Percentiles rank a stretch among this genome's conserved stretches.
These are phyloP conservation scores for Tridacna crocea DNA, from an alignment of 2,888 invertebrate genomes.

Conservation along the genomic window DNA sequence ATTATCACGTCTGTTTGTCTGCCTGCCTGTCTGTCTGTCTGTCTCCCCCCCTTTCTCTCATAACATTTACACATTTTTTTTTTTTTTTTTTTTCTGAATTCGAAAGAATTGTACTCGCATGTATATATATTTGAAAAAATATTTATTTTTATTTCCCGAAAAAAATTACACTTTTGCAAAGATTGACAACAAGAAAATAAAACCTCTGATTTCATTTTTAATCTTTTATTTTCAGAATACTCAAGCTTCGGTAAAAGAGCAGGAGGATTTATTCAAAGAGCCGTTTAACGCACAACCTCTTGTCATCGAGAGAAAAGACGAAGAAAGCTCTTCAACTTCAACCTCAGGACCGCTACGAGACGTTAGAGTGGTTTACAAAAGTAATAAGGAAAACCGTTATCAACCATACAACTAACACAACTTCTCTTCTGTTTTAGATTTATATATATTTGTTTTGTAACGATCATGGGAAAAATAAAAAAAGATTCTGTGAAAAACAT, in stretches of 20 bases:
- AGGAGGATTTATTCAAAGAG: not conserved
- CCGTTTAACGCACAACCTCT: not conserved
- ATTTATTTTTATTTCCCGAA: not conserved
- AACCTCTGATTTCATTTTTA: not conserved
- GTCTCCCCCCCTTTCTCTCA: not conserved
- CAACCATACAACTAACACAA: not conserved
- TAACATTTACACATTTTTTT: not conserved
- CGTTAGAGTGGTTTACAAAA: not conserved
- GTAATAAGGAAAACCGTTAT: slow-evolving; percentile 2
- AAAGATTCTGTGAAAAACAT: slow-evolving; percentile 39
- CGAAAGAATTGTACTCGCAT: not conserved
- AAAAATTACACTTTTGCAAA: not conserved
- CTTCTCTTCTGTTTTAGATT: not conserved
- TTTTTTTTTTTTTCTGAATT: not conserved
- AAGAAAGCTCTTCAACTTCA: not conserved
- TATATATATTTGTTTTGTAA: not conserved
- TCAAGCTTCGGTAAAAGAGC: not conserved
- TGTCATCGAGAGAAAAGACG: not conserved
- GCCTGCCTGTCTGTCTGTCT: not conserved
- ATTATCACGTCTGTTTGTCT: not conserved
- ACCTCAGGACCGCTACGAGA: not conserved
- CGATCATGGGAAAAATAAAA: slow-evolving; percentile 8
- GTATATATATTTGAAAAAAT: not conserved
- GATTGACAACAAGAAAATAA: no score
- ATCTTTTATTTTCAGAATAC: not conserved